Percentiles rank a stretch among this genome's conserved stretches.
phyloP scores from a whole-genome alignment of 2,113 vertebrate species.

The Balaeniceps rex region DNA sequence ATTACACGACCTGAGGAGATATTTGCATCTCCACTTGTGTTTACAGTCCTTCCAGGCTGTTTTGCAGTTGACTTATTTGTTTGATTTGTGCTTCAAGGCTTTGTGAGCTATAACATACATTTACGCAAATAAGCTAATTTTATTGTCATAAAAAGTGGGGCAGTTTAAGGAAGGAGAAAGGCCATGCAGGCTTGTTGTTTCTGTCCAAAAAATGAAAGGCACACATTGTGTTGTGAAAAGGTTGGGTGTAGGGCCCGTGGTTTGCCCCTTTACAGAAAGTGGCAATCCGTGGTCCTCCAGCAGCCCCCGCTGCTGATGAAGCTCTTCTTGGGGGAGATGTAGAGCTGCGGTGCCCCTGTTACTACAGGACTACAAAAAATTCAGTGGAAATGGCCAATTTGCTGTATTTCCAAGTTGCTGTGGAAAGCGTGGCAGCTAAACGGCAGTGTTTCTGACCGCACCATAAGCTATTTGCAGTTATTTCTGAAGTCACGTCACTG shows the following conservation, averaged over 20 bases:
- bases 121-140: slow-evolving; percentile 23
- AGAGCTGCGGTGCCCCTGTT: not conserved
- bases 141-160: not conserved
- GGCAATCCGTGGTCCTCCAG: not conserved
- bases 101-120: not conserved
- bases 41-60: not conserved
- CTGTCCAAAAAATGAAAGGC: not conserved
- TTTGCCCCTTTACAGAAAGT: not conserved
- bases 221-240: not conserved
- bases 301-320: not conserved
- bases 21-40: not conserved
- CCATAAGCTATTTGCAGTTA: not conserved
- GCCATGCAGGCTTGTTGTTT: not conserved
- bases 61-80: not conserved
- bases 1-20: not conserved
- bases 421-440: not conserved
- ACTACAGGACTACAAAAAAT: not conserved
- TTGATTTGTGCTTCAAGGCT: slow-evolving; percentile 10
- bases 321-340: not conserved
- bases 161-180: not conserved
- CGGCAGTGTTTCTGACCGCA: not conserved
- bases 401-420: not conserved
- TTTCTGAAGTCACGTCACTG: not conserved
- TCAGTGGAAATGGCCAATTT: not conserved
- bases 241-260: rapidly evolving